A percentile compares a stretch with the other conserved stretches of the same genome.
These are phyloP conservation scores for Muschampia plurimacula DNA, from an alignment of 2,888 invertebrate species.

Conservation along the genomic window DNA sequence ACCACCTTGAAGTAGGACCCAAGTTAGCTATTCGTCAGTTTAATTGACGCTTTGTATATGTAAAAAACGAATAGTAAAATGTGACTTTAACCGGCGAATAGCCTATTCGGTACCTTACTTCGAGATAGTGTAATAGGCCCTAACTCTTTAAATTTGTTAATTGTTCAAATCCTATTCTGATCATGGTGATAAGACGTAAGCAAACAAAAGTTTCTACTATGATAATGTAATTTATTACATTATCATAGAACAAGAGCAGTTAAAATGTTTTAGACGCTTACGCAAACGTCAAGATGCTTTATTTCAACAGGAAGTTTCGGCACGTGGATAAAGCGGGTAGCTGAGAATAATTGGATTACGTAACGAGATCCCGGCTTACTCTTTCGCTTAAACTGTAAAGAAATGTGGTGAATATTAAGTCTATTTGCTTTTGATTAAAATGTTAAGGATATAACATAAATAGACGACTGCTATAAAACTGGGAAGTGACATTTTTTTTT, in stretches of 20 bases:
- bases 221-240: conserved; percentile 1
- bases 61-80: no score
- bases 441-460: conserved; percentile 35
- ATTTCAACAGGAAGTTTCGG: conserved; percentile 34
- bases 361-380: conserved; percentile 39
- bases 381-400: conserved; percentile 36
- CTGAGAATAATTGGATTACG: conserved; percentile 39
- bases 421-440: conserved; percentile 39
- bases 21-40: no score
- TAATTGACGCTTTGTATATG: no score
- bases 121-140: no score
- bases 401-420: conserved; percentile 40
- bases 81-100: no score
- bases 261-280: conserved; percentile 26
- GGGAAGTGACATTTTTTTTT: not conserved
- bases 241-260: not conserved
- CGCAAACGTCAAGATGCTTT: conserved; percentile 29
- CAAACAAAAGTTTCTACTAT: not conserved
- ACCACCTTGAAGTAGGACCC: no score
- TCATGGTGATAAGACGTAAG: not conserved
- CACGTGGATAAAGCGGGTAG: conserved; percentile 30
- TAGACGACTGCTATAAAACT: conserved; percentile 1
- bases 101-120: no score
- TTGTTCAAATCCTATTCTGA: no score
- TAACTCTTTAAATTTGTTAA: no score